phyloP scores from a whole-genome alignment of 1,140 invertebrate species.

The Rhysida immarginata region DNA sequence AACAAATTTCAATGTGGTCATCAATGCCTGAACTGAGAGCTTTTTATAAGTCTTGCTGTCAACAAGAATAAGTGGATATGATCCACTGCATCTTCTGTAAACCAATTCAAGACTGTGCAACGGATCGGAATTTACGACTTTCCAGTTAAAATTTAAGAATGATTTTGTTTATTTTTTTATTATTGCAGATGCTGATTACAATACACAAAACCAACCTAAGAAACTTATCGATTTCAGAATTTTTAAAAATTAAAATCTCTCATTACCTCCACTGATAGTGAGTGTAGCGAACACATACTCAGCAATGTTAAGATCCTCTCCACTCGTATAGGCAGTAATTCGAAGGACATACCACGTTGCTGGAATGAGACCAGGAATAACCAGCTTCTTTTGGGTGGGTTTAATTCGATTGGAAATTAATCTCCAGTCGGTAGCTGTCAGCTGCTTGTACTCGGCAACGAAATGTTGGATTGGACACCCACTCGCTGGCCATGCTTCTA shows the following conservation, averaged over 20 bases:
- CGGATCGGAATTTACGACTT: neutral
- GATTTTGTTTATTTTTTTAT: neutral
- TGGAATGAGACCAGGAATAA: slow-evolving; percentile 75
- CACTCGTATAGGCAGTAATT: slow-evolving; percentile 89
- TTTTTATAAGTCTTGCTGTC: too few species aligned
- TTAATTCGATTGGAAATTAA: slow-evolving; percentile 84
- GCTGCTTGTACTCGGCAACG: slow-evolving; percentile 87
- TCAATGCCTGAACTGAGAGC: too few species aligned
- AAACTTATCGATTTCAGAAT: too few species aligned
- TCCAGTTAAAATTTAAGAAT: neutral
- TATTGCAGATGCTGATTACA: too few species aligned
- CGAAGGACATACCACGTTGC: slow-evolving; percentile 76
- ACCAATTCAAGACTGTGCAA: too few species aligned
- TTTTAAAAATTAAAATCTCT: too few species aligned
- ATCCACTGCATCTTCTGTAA: too few species aligned
- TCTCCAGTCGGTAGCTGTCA: slow-evolving; percentile 59
- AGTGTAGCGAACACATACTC: slow-evolving; percentile 92
- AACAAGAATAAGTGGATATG: too few species aligned
- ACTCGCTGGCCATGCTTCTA: slow-evolving; percentile 83
- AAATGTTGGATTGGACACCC: slow-evolving; percentile 92
- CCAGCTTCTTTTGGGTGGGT: slow-evolving; percentile 64
- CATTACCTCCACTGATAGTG: slow-evolving; percentile 78
- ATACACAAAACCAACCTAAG: too few species aligned
- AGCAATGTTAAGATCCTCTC: slow-evolving; percentile 81
- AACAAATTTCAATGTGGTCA: too few species aligned